These are phyloP conservation scores for Taurulus bubalis DNA, from an alignment of 2,113 vertebrate species.

Conservation along the genomic window DNA sequence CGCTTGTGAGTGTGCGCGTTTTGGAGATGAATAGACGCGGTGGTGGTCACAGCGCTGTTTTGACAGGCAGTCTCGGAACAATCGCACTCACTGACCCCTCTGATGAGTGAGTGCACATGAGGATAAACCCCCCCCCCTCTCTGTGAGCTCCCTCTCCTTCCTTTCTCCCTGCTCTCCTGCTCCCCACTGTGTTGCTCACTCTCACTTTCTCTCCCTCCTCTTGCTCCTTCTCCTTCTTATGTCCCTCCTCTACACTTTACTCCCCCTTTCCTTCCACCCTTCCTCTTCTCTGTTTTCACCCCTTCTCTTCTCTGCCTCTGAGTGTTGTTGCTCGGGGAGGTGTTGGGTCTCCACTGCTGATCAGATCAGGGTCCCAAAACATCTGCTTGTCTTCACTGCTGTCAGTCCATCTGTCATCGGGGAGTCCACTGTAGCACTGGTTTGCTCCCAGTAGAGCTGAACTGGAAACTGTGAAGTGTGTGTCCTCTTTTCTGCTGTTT, in stretches of 20 bases:
- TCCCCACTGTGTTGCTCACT: constrained; percentile 56
- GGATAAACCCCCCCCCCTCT: constrained; percentile 66
- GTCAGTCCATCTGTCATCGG: constrained; percentile 70
- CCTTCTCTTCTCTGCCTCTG: constrained; percentile 8
- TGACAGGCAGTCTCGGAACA: constrained; percentile 79
- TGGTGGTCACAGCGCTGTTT: constrained; percentile 78
- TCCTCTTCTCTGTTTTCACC: not conserved
- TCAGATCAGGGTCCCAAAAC: constrained; percentile 65
- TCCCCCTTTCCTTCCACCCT: not conserved
- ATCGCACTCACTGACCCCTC: constrained; percentile 81
- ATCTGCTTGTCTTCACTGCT: constrained; percentile 73
- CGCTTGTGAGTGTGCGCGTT: constrained; percentile 45
- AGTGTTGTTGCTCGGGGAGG: constrained; percentile 23
- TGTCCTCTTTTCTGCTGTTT: constrained; percentile 68
- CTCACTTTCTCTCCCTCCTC: constrained; percentile 55
- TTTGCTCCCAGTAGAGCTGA: constrained; percentile 56
- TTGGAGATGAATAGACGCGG: constrained; percentile 55
- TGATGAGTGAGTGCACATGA: constrained; percentile 74
- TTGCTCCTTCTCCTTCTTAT: constrained; percentile 42
- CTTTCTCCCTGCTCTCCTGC: constrained; percentile 49
- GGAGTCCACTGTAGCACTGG: constrained; percentile 47
- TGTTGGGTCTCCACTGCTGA: constrained; percentile 49
- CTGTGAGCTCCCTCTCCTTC: constrained; percentile 56
- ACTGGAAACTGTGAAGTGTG: constrained; percentile 69
- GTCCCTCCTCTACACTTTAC: constrained; percentile 1